Evolutionary conservation across 2,888 invertebrate genomes (phyloP).

Genomic region (Ceriagrion tenellum): DNA sequence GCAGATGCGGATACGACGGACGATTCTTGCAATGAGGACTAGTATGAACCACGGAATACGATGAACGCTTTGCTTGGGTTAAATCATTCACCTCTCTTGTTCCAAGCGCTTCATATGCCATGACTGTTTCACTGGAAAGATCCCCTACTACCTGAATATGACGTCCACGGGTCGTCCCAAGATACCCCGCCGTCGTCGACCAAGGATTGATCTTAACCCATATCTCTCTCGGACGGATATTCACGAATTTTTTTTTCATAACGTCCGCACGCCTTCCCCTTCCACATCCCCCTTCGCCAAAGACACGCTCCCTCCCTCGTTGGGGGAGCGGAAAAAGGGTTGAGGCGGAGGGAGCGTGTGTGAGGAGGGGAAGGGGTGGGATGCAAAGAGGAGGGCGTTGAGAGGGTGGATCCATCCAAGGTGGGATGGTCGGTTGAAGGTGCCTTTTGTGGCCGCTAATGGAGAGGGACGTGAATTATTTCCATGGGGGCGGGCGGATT

Average conservation of each 20-base stretch:
- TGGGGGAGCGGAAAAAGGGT: not conserved
- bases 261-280: not conserved
- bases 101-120: not conserved
- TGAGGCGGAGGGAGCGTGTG: not conserved
- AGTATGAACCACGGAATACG: too few species aligned
- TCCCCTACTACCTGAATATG: not conserved
- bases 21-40: too few species aligned
- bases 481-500: not conserved
- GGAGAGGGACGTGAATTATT: slow-evolving; percentile 64
- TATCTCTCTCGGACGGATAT: not conserved
- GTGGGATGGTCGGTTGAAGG: not conserved
- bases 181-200: not conserved
- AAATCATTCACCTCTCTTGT: too few species aligned
- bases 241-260: not conserved
- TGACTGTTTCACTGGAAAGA: not conserved
- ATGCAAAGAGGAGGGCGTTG: not conserved
- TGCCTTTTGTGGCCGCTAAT: slow-evolving; percentile 48
- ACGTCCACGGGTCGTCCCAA: not conserved
- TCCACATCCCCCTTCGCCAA: not conserved
- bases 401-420: slow-evolving; percentile 37
- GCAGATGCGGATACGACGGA: too few species aligned
- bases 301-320: not conserved
- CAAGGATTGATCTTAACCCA: not conserved
- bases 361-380: not conserved
- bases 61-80: too few species aligned